These are phyloP conservation scores for Mechanitis mazaeus DNA, from an alignment of 2,888 invertebrate species.

Conservation along the genomic window DNA sequence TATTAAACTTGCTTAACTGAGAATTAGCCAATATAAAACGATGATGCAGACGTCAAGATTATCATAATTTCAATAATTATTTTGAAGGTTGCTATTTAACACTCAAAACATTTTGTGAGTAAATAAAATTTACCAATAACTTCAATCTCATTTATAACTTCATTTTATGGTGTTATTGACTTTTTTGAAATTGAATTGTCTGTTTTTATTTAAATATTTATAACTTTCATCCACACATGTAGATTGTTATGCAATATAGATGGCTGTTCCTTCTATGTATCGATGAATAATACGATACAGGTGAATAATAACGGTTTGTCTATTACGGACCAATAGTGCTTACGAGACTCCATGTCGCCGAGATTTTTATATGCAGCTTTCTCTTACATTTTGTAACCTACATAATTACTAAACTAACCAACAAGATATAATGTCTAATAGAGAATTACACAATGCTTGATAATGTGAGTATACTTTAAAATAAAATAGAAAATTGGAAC, in stretches of 20 bases:
- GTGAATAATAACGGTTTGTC: slow-evolving; percentile 33
- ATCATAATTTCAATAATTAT: too few relatives aligned
- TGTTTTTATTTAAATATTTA: background rate
- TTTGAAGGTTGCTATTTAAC: too few relatives aligned
- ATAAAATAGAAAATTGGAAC: too few relatives aligned
- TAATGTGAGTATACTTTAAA: background rate
- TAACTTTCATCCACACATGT: background rate
- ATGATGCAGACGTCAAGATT: too few relatives aligned
- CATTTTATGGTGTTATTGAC: background rate
- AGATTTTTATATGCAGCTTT: slow-evolving; percentile 28
- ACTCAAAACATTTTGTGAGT: too few relatives aligned
- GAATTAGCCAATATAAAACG: too few relatives aligned
- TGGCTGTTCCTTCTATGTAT: background rate
- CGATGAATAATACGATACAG: slow-evolving; percentile 17
- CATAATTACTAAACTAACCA: too few relatives aligned
- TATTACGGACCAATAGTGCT: slow-evolving; percentile 28
- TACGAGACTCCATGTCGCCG: slow-evolving; percentile 63
- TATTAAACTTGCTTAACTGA: too few relatives aligned
- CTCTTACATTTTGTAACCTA: too few relatives aligned
- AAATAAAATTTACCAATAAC: too few relatives aligned
- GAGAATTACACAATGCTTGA: background rate
- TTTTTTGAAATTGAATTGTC: background rate
- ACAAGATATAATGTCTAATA: background rate
- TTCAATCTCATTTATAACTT: background rate
- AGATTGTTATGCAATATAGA: background rate